Evolutionary conservation across 2,113 vertebrate genomes (phyloP).

Genomic region (Colinus virginianus): DNA sequence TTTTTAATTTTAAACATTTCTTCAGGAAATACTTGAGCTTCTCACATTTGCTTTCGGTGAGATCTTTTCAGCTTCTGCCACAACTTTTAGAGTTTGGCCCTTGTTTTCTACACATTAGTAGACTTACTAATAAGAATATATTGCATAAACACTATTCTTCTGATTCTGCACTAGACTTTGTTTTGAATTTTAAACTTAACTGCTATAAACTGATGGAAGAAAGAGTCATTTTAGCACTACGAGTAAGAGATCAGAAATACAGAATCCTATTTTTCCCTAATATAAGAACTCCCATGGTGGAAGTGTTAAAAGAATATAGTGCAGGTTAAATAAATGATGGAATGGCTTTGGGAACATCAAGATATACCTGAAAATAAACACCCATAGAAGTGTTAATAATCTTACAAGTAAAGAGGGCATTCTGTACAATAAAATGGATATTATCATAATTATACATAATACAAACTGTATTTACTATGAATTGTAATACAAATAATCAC

Average conservation of each 20-base stretch:
- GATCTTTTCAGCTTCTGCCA: conserved; percentile 5
- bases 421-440: background rate
- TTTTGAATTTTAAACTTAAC: background rate
- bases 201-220: background rate
- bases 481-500: background rate
- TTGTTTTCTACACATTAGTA: background rate
- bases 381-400: background rate
- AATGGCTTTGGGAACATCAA: background rate
- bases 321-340: fast-evolving
- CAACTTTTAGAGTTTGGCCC: background rate
- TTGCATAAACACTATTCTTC: background rate
- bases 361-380: background rate
- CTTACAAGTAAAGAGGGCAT: background rate
- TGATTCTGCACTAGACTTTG: background rate
- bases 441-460: background rate
- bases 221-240: background rate
- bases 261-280: background rate
- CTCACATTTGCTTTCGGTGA: conserved; percentile 32
- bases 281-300: background rate
- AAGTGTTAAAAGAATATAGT: background rate
- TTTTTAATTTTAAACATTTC: no score
- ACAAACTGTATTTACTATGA: background rate
- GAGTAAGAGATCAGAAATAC: background rate
- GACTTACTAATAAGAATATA: no score
- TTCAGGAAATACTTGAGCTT: conserved; percentile 51